Evolutionary conservation across 2,797 vertebrate species (phyloP).

Genomic region (Echeneis naucrates): DNA sequence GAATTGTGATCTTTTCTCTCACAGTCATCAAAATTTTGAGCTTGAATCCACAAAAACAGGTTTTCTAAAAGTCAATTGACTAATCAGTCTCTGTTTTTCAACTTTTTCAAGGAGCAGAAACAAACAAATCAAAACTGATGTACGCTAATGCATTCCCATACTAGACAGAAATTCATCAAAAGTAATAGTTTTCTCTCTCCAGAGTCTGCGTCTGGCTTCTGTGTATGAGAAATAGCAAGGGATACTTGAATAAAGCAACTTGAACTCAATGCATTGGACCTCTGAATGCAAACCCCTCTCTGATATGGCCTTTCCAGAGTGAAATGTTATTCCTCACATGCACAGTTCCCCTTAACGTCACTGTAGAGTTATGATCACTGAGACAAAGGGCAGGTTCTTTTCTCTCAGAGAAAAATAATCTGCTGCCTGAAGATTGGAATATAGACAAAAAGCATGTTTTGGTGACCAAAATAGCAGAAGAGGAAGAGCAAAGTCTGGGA

Average conservation of each 20-base stretch:
- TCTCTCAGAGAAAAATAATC: slow-evolving; percentile 77
- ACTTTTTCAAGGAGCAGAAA: slow-evolving; percentile 58
- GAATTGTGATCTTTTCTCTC: not conserved
- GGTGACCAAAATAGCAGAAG: slow-evolving; percentile 74
- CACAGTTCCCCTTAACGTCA: slow-evolving; percentile 70
- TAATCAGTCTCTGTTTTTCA: slow-evolving; percentile 37
- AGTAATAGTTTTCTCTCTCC: slow-evolving; percentile 8
- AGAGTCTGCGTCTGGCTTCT: slow-evolving; percentile 46
- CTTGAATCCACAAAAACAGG: slow-evolving; percentile 1
- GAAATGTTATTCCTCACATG: slow-evolving; percentile 72
- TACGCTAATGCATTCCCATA: slow-evolving; percentile 38
- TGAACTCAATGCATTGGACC: slow-evolving; percentile 47
- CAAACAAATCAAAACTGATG: slow-evolving; percentile 34
- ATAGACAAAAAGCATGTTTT: slow-evolving; percentile 73
- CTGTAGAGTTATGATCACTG: slow-evolving; percentile 71
- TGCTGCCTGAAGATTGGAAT: slow-evolving; percentile 67
- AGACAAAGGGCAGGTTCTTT: slow-evolving; percentile 77
- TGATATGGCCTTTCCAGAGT: slow-evolving; percentile 76
- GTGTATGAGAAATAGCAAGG: slow-evolving; percentile 57
- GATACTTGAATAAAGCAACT: slow-evolving; percentile 56
- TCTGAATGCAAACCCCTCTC: slow-evolving; percentile 60
- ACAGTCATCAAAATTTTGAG: slow-evolving; percentile 8
- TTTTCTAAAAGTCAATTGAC: slow-evolving; percentile 12
- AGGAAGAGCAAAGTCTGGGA: slow-evolving; percentile 75
- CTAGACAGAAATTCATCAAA: slow-evolving; percentile 26